Evolutionary conservation across 2,797 vertebrate genomes (phyloP).

Genomic region (Mormyrops attenuatus): DNA sequence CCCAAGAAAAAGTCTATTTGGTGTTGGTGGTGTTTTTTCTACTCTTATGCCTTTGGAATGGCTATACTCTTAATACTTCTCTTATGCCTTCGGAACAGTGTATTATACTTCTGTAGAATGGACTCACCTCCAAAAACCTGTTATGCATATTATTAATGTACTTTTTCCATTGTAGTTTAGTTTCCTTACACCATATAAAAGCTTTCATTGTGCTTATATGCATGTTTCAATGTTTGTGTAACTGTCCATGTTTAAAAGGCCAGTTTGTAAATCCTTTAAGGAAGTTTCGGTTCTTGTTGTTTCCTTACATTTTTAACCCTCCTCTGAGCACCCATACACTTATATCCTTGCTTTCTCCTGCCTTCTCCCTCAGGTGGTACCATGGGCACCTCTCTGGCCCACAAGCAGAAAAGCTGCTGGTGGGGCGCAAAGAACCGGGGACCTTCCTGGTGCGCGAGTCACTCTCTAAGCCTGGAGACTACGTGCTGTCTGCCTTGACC

Average conservation of each 20-base stretch:
- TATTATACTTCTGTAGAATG: background rate
- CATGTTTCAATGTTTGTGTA: background rate
- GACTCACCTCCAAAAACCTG: background rate
- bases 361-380: slow-evolving; percentile 74
- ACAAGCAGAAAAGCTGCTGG: slow-evolving; percentile 81
- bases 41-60: background rate
- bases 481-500: slow-evolving; percentile 82
- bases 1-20: background rate
- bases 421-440: slow-evolving; percentile 70
- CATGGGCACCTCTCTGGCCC: slow-evolving; percentile 87
- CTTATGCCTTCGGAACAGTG: background rate
- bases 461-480: slow-evolving; percentile 91
- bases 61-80: background rate
- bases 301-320: background rate
- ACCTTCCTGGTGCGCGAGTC: slow-evolving; percentile 92
- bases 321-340: background rate
- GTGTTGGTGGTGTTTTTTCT: background rate
- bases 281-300: background rate
- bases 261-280: background rate
- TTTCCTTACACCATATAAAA: background rate
- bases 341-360: background rate
- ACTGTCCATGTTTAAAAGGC: background rate
- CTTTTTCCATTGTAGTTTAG: background rate
- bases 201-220: background rate
- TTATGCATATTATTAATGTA: background rate